Conservation (phyloP, 2,797 vertebrate genomes). For the Scomberomorus guttatus region DNA sequence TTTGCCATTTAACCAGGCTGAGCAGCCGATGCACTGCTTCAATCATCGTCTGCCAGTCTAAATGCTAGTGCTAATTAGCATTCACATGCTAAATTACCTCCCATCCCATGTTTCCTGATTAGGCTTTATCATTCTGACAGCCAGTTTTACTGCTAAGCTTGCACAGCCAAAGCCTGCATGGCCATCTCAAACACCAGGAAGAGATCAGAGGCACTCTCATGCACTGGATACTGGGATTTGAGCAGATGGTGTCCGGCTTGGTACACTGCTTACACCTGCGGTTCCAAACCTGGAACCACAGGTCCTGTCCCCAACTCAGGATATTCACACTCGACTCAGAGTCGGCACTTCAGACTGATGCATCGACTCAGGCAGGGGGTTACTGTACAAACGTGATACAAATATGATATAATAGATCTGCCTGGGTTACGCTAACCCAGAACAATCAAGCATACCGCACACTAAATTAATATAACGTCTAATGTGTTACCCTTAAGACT, state of each 20-base stretch:
- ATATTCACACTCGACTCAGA: too few species aligned
- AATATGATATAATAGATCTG: too few species aligned
- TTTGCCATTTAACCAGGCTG: conserved; percentile 75
- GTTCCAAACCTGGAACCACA: neutral
- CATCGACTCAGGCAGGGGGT: too few species aligned
- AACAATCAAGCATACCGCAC: too few species aligned
- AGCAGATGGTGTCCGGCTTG: conserved; percentile 6
- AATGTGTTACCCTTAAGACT: too few species aligned
- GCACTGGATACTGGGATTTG: conserved; percentile 14
- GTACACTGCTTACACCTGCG: neutral
- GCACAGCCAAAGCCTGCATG: conserved; percentile 50
- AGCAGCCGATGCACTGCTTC: conserved; percentile 77
- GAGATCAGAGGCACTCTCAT: conserved; percentile 42
- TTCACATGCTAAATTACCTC: conserved; percentile 87
- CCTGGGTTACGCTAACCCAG: too few species aligned
- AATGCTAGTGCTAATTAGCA: conserved; percentile 88
- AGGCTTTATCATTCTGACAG: conserved; percentile 83
- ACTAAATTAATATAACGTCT: too few species aligned
- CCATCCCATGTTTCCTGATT: conserved; percentile 87
- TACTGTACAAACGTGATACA: too few species aligned
- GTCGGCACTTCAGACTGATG: too few species aligned
- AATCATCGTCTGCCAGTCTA: conserved; percentile 83
- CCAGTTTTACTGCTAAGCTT: conserved; percentile 64
- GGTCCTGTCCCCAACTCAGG: too few species aligned
- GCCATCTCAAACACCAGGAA: conserved; percentile 55